A percentile compares a stretch with the other conserved stretches of the same genome.
phyloP scores from a whole-genome alignment of 2,113 vertebrate species.

The Laticauda laticaudata region DNA sequence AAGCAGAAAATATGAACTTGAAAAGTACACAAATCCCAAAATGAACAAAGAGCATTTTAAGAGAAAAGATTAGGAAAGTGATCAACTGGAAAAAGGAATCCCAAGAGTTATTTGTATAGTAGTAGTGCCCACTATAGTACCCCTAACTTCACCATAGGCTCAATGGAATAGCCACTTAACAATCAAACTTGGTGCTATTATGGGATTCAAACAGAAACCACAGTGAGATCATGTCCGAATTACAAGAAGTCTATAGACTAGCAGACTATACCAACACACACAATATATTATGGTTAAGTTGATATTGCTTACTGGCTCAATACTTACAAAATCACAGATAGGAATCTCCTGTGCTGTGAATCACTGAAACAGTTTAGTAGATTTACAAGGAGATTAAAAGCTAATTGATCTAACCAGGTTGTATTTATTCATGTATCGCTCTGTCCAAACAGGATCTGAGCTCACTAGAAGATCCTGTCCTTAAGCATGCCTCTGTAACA shows the following conservation, averaged over 20 bases:
- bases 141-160: neutral
- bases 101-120: neutral
- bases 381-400: constrained; percentile 15
- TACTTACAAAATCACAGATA: neutral
- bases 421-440: constrained; percentile 2
- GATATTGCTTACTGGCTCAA: neutral
- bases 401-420: constrained; percentile 2
- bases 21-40: neutral
- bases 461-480: neutral
- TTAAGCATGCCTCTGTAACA: constrained; percentile 9
- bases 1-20: neutral
- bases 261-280: neutral
- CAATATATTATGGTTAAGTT: neutral
- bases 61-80: neutral
- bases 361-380: constrained; percentile 15
- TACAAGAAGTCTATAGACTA: neutral
- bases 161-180: neutral
- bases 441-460: neutral
- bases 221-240: neutral
- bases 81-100: neutral
- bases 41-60: neutral
- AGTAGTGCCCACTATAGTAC: neutral
- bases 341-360: constrained; percentile 2
- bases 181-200: neutral
- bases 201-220: neutral